phyloP scores from a whole-genome alignment of 2,113 vertebrate species.

The Pagrus major region DNA sequence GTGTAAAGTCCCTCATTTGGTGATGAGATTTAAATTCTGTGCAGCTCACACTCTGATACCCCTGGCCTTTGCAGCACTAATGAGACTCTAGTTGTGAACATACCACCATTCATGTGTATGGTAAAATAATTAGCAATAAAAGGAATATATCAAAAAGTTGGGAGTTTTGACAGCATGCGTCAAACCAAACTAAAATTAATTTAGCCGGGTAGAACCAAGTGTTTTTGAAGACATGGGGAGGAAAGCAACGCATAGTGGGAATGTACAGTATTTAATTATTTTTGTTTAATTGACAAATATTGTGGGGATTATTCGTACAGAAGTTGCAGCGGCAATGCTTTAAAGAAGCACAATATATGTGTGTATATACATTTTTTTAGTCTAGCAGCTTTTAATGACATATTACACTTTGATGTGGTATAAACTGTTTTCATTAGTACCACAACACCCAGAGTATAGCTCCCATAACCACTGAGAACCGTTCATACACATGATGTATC shows the following conservation, averaged over 20 bases:
- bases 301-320: background rate
- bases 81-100: constrained; percentile 8
- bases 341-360: background rate
- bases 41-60: background rate
- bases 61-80: background rate
- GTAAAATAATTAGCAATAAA: background rate
- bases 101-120: background rate
- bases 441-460: background rate
- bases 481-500: background rate
- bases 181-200: background rate
- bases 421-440: constrained; percentile 22
- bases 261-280: background rate
- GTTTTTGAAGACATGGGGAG: background rate
- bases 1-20: background rate
- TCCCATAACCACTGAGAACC: background rate
- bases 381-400: background rate
- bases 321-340: background rate
- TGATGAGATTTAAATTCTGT: background rate
- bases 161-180: background rate
- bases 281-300: background rate
- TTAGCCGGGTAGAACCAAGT: background rate
- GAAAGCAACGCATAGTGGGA: background rate
- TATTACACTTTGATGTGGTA: constrained; percentile 1
- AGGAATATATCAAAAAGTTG: background rate
- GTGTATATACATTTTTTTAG: background rate